Evolutionary conservation across 2,113 vertebrate species (phyloP), one percentile per base, ranked within the genome.

Genomic region (Panthera uncia): DNA sequence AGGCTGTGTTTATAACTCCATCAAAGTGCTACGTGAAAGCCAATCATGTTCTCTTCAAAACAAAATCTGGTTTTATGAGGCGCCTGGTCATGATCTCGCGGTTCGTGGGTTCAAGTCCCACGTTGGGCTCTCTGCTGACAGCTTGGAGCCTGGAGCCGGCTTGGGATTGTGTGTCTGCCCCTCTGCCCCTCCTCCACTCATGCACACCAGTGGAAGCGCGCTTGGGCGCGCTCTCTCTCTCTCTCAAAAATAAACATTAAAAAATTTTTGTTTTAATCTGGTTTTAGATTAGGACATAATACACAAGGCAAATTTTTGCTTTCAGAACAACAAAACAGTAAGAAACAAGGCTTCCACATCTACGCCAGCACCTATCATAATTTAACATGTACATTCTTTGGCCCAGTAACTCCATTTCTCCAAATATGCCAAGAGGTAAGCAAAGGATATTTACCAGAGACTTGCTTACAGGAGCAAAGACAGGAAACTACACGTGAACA

Each of bases 251-350:
- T 61, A 61, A 61, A 23, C 19, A 25, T 23, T 61, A 61, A 61
- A 61, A 61, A 61, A 61, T 45, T 45, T 45, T 45, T 45, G 45
- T 45, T 50, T 50, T 50, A 94, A 65, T 52, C n/a, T 15, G 45
- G 41, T 82, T 92, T 92, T 82, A 88, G 52, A 76, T 83, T 80
- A 94, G 33, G 18, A 86, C n/a, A 65, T 91, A 65, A 69, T 27
- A 86, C n/a, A 87, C 23, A 89, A 74, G 69, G 14, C 29, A 79
- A 89, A 95, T 33, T 79, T 71, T 71, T 92, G n/a, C 33, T 93
- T 89, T 84, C 78, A 83, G 89, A 89, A 85, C 66, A 78, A 25
- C 8, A 68, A 13, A 83, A 80, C 13, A 89, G 23, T 36, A 86
- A 65, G 25, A 55, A 94, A 95, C 63, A 87, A 96, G 45, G n/a